phyloP scores from a whole-genome alignment of 2,888 invertebrate genomes.

The Andrena flavipes region DNA sequence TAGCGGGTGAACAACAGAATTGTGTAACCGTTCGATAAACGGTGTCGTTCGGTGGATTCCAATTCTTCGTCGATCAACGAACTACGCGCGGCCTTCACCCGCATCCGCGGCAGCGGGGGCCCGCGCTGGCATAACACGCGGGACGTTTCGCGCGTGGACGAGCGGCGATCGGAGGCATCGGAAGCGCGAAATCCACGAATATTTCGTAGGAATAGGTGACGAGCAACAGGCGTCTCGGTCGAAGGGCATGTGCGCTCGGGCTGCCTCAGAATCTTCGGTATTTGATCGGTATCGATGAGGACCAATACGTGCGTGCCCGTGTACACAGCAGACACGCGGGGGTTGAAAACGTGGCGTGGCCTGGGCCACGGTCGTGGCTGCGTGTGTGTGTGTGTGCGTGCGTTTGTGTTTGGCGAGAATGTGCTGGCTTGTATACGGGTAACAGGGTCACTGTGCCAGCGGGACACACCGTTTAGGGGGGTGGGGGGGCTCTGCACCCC shows the following conservation, averaged over 20 bases:
- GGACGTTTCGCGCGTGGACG: neutral
- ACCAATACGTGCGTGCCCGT: conserved; percentile 72
- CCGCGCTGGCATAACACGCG: conserved; percentile 11
- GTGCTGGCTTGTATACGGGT: conserved; percentile 68
- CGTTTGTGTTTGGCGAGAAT: conserved; percentile 68
- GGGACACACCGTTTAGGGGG: conserved; percentile 66
- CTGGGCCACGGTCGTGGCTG: conserved; percentile 44
- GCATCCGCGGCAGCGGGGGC: conserved; percentile 15
- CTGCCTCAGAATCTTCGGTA: conserved; percentile 83
- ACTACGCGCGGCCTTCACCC: conserved; percentile 8
- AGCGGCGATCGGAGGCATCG: conserved; percentile 42
- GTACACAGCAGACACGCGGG: conserved; percentile 69
- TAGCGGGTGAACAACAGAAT: conserved; percentile 1
- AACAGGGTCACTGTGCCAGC: conserved; percentile 82
- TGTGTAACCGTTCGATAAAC: conserved; percentile 15
- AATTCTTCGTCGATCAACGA: conserved; percentile 23
- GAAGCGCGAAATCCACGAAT: conserved; percentile 67
- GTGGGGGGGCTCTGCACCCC: conserved; percentile 52
- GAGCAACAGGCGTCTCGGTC: conserved; percentile 76
- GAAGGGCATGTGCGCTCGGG: conserved; percentile 74
- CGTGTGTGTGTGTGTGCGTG: too few relatives aligned
- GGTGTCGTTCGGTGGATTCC: conserved; percentile 24
- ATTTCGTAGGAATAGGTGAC: conserved; percentile 69
- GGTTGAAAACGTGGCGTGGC: conserved; percentile 53
- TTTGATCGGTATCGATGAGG: conserved; percentile 81